Evolutionary conservation across 1,140 invertebrate species (phyloP).

Genomic region (Bombus cullumanus): DNA sequence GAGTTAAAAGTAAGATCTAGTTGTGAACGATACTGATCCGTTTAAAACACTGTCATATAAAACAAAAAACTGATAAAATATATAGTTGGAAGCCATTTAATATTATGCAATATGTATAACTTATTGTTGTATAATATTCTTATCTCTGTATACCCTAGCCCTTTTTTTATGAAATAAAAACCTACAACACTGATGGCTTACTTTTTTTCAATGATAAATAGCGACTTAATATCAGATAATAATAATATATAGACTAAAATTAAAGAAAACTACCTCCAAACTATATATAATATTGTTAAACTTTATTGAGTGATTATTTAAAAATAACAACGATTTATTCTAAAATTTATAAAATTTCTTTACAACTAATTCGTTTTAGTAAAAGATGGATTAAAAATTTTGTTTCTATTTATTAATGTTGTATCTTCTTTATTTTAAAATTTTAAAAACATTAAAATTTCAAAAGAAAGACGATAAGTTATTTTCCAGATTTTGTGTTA

Average conservation of each 20-base stretch:
- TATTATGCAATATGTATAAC: constrained; percentile 45
- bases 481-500: background rate
- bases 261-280: background rate
- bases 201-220: constrained; percentile 6
- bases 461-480: background rate
- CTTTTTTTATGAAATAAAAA: constrained; percentile 6
- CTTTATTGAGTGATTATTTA: background rate
- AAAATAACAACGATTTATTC: background rate
- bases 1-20: background rate
- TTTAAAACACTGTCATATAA: constrained; percentile 25
- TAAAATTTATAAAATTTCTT: background rate
- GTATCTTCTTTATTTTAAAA: background rate
- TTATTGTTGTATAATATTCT: constrained; percentile 41
- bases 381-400: background rate
- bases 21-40: background rate
- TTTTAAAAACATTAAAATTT: constrained; percentile 1
- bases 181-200: background rate
- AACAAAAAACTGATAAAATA: constrained; percentile 26
- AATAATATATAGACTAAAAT: background rate
- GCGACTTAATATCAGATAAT: constrained; percentile 10
- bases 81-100: constrained; percentile 48
- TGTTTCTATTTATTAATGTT: background rate
- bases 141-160: constrained; percentile 18
- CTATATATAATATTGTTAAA: constrained; percentile 3
- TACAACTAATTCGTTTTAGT: background rate